phyloP scores from a whole-genome alignment of 2,797 vertebrate genomes.

The Lepus oiostolus region DNA sequence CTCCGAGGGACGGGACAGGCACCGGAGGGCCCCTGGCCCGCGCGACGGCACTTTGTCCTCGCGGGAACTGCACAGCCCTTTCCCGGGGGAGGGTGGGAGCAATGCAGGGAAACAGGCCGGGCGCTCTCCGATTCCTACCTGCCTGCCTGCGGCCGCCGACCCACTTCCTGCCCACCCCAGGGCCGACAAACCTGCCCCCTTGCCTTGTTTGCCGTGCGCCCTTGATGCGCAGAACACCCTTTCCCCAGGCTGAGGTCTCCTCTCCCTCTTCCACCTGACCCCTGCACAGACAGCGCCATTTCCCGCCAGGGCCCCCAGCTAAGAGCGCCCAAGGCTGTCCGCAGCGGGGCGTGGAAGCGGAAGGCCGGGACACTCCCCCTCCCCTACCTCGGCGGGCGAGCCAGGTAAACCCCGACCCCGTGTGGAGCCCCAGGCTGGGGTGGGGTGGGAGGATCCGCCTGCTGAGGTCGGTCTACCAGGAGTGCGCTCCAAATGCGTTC shows the following conservation, averaged over 20 bases:
- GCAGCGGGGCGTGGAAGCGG: not conserved
- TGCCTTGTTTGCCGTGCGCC: too few relatives aligned
- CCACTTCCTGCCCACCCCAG: not conserved
- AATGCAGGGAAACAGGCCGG: not conserved
- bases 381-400: not conserved
- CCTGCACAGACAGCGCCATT: not conserved
- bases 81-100: fast-evolving
- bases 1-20: not conserved
- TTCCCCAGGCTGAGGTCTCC: not conserved
- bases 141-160: not conserved
- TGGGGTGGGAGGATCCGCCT: too few relatives aligned
- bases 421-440: not conserved
- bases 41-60: not conserved
- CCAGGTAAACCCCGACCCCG: not conserved
- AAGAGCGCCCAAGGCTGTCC: not conserved
- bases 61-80: not conserved
- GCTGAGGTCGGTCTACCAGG: not conserved
- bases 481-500: not conserved
- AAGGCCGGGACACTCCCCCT: not conserved
- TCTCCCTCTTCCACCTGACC: not conserved
- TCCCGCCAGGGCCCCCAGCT: not conserved
- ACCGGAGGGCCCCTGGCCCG: not conserved
- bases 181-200: not conserved
- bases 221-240: not conserved
- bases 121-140: not conserved